Percentiles rank a stretch among this genome's conserved stretches.
Conservation (phyloP, 2,113 vertebrate genomes). For the Corythoichthys haematopterus region DNA sequence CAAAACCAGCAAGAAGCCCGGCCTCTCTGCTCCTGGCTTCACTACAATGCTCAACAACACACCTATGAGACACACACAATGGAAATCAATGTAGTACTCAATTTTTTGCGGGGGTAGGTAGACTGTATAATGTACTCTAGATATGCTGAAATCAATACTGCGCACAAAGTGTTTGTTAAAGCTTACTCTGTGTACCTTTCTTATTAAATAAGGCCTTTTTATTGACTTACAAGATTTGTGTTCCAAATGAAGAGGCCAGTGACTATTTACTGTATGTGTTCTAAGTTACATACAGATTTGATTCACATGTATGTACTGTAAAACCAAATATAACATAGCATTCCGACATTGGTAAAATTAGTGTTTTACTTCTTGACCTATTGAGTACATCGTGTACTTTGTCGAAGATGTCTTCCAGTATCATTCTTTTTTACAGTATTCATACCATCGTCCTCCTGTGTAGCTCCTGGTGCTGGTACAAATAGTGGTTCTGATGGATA, state of each 20-base stretch:
- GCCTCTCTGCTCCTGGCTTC: conserved; percentile 81
- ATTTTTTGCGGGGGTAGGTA: no score
- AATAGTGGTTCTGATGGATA: conserved; percentile 95
- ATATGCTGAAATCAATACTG: no score
- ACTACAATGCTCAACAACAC: conserved; percentile 87
- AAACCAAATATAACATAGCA: no score
- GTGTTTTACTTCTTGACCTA: not conserved
- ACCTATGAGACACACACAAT: conserved; percentile 63
- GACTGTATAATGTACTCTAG: no score
- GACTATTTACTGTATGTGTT: not conserved
- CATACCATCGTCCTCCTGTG: conserved; percentile 91
- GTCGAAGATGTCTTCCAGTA: not conserved
- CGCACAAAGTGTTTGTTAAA: no score
- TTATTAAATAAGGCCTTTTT: no score
- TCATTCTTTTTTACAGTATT: not conserved
- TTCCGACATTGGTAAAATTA: not conserved
- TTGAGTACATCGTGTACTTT: not conserved
- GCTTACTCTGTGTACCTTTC: no score
- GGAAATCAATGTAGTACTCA: not conserved
- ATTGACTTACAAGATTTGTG: no score
- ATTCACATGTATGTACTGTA: not conserved
- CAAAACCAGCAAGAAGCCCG: conserved; percentile 84
- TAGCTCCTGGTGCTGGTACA: conserved; percentile 80
- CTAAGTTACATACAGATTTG: not conserved
- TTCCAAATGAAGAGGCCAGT: no score